Percentiles rank a stretch among this genome's conserved stretches.
Evolutionary conservation across 2,797 vertebrate genomes (phyloP).

Genomic region (Cyprinella venusta): DNA sequence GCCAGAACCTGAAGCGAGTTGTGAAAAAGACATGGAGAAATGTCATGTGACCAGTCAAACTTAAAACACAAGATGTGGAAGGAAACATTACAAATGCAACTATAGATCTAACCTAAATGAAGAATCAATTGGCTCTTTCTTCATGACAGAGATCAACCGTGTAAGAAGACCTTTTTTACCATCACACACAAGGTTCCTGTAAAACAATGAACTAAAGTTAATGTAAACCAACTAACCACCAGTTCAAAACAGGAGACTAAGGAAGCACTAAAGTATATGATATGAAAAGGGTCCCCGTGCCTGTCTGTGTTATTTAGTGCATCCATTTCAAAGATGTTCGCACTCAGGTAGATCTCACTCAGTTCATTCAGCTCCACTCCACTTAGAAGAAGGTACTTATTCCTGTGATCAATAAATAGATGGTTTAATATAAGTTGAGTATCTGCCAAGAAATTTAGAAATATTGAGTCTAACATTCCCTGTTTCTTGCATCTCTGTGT

Average conservation of each 20-base stretch:
- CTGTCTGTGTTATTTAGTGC: conserved; percentile 96
- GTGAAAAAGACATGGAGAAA: background rate
- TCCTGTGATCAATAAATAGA: conserved; percentile 75
- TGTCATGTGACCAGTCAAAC: background rate
- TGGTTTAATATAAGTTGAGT: background rate
- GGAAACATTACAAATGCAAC: background rate
- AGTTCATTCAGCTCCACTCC: conserved; percentile 96
- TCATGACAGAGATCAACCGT: conserved; percentile 95
- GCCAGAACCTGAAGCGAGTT: conserved; percentile 88
- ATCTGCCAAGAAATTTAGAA: background rate
- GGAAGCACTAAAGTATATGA: background rate
- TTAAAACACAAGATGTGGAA: background rate
- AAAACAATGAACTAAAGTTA: background rate
- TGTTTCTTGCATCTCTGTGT: background rate
- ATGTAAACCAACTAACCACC: background rate
- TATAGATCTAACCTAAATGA: conserved; percentile 87
- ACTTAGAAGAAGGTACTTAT: conserved; percentile 96
- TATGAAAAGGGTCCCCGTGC: conserved; percentile 42
- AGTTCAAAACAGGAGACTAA: background rate
- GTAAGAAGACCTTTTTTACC: conserved; percentile 96
- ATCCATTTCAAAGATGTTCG: conserved; percentile 98
- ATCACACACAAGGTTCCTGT: conserved; percentile 93
- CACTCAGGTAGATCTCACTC: conserved; percentile 96
- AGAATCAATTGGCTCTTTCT: conserved; percentile 95
- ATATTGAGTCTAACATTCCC: background rate